phyloP scores from a whole-genome alignment of 2,888 invertebrate species.

The Orthosia cruda region DNA sequence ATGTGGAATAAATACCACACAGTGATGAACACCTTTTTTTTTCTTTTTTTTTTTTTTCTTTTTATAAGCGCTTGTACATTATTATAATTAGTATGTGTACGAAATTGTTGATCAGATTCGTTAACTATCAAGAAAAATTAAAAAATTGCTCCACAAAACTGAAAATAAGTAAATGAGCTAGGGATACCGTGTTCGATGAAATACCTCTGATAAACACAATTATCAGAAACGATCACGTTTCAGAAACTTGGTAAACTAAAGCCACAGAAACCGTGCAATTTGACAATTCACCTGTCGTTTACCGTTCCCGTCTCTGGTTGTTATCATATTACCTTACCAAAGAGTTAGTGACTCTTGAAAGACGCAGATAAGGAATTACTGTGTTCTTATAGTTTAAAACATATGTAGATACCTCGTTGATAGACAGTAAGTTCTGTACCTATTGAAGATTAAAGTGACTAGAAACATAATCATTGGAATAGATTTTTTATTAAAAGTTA shows the following conservation, averaged over 20 bases:
- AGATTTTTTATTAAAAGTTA: background rate
- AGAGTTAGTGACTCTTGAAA: conserved; percentile 36
- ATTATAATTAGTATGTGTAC: no score
- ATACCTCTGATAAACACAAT: conserved; percentile 64
- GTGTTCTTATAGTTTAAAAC: conserved; percentile 13
- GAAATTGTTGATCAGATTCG: background rate
- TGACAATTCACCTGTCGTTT: conserved; percentile 74
- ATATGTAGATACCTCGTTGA: background rate
- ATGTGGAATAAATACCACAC: no score
- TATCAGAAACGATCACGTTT: conserved; percentile 72
- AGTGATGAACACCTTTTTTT: no score
- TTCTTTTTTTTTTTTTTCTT: no score
- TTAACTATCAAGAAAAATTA: background rate
- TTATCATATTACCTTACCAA: conserved; percentile 38
- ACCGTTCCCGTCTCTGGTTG: conserved; percentile 48
- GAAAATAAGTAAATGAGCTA: conserved; percentile 1
- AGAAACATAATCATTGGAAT: conserved; percentile 31
- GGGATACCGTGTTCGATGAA: background rate
- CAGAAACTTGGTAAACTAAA: conserved; percentile 74
- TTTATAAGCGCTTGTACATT: no score
- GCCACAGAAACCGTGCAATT: conserved; percentile 75
- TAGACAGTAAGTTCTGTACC: background rate
- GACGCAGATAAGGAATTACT: conserved; percentile 8
- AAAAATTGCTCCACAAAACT: background rate
- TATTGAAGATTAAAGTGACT: background rate